Conservation (phyloP, 2,113 vertebrate genomes). For the Mustelus asterias region DNA sequence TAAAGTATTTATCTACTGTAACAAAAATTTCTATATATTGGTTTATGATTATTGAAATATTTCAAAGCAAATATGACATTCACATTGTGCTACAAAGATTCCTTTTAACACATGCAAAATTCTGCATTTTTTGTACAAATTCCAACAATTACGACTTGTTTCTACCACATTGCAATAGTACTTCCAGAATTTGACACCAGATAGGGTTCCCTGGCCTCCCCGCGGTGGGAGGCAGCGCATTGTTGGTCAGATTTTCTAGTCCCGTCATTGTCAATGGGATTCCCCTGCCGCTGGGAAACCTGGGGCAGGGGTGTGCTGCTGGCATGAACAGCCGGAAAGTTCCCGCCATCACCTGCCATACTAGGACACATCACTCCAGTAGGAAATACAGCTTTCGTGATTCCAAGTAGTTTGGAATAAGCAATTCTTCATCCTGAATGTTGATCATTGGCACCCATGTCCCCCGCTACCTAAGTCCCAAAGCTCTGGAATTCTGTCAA, state of each 20-base stretch:
- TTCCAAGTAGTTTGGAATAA: not conserved
- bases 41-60: not conserved
- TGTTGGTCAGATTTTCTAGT: too few species aligned
- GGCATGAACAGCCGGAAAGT: too few species aligned
- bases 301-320: too few species aligned
- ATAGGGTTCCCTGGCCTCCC: too few species aligned
- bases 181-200: not conserved
- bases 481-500: not conserved
- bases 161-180: not conserved
- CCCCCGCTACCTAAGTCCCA: too few species aligned
- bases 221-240: too few species aligned
- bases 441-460: not conserved
- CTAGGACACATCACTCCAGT: not conserved
- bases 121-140: not conserved
- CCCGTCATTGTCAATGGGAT: too few species aligned
- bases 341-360: not conserved
- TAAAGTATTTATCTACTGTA: not conserved
- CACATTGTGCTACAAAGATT: not conserved
- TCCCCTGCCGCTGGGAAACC: too few species aligned
- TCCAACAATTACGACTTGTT: not conserved
- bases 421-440: not conserved
- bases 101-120: not conserved
- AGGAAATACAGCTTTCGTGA: not conserved
- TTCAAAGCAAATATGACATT: not conserved
- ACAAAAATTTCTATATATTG: not conserved